Base-by-base conservation (phyloP, 2,797 vertebrate species). In the Intellagama lesueurii region DNA sequence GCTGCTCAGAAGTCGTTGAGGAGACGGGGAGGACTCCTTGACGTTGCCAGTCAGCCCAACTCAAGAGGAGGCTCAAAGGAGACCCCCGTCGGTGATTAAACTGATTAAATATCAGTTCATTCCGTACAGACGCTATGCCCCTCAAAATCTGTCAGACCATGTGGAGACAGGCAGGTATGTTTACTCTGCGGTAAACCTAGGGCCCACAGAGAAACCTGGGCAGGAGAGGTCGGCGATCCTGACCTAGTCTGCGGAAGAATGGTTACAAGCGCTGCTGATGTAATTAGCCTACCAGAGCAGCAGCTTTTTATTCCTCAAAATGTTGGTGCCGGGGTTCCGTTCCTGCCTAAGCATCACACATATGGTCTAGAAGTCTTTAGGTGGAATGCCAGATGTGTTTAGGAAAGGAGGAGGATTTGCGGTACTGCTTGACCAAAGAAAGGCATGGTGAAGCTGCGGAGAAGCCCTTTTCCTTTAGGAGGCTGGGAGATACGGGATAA, bases 11-110 rank as follows among this genome's bases (percentile, higher is more conserved):
- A 17, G 60, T 64, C 14, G 60, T 22, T 64, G 93, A 95, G 92
- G 94, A 90, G 88, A 92, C 92, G 92, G 70, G 94, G 95, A 89
- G 94, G 56, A 24, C 24, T 75, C 77, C 69, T 19, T 26, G 7
- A 12, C 52, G 28, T 11, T 73, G 32, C 32, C 77, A 47, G 30
- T 22, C 11, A 2, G 7, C 11, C 75, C 80, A 81, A 47, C 56
- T 81, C 80, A 24, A 35, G 19, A 22, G 5, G 60, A 64, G 60
- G 16, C 60, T 64, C 60, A 64, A 22, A 22, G 19, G 60, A 22
- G 60, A 19, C 16, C 52, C 60, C 60, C 52, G 52, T 56, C 52
- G 9, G 52, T 56, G 52, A 9, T 56, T 8, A 9, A 56, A 56
- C 7, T 64, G 60, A 64, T 64, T 22, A 22, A 64, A 64, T 64